A percentile compares a stretch with the other conserved stretches of the same genome.
Conservation (phyloP, 2,888 invertebrate species). For the Brachyptera putata region DNA sequence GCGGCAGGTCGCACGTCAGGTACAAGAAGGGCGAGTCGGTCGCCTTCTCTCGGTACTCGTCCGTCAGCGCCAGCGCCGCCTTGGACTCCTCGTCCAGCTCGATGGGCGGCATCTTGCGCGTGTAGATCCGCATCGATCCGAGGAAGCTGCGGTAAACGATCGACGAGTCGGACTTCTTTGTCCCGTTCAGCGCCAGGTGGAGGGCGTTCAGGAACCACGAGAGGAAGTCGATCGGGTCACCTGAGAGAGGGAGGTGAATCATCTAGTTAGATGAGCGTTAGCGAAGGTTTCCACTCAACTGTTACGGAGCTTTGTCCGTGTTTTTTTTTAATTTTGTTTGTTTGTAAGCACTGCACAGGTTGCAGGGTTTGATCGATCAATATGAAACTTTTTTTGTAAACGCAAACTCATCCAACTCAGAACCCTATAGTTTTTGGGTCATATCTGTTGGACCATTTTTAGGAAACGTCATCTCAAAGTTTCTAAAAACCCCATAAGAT, state of each 20-base stretch:
- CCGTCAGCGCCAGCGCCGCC: conserved; percentile 67
- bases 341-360: too few species aligned
- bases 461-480: too few species aligned
- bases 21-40: conserved; percentile 94
- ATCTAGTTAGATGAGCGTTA: too few species aligned
- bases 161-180: conserved; percentile 79
- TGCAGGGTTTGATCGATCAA: too few species aligned
- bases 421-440: too few species aligned
- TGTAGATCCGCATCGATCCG: conserved; percentile 84
- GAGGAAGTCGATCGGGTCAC: conserved; percentile 95
- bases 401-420: too few species aligned
- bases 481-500: too few species aligned
- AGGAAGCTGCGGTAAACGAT: conserved; percentile 94
- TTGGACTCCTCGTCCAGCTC: conserved; percentile 89
- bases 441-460: too few species aligned
- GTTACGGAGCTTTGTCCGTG: too few species aligned
- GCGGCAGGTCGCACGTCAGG: conserved; percentile 94
- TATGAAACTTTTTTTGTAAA: too few species aligned
- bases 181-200: conserved; percentile 91
- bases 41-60: conserved; percentile 82
- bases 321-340: too few species aligned
- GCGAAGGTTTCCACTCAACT: too few species aligned
- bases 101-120: conserved; percentile 87
- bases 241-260: conserved; percentile 46
- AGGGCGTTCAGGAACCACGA: conserved; percentile 98